Base-by-base conservation (phyloP, 1,140 invertebrate species). In the Drosophila lowei region DNA sequence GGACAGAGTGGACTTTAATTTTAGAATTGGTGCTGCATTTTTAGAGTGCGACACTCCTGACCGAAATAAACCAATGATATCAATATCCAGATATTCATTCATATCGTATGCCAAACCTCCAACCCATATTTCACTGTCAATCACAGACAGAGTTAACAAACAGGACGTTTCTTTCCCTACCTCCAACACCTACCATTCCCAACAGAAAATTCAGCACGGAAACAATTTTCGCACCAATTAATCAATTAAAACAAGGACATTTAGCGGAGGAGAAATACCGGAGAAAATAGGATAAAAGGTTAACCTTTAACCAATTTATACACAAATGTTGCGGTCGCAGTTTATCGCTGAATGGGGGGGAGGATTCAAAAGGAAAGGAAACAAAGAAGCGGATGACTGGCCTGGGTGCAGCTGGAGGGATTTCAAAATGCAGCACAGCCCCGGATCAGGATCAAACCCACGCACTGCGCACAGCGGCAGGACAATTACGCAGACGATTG, bases 401-500 rank as follows among this genome's bases (percentile, higher is more conserved):
- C 58, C 56, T 59, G 41, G 15, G 38, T 66, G 57, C 81, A 86
- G 83, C 81, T 86, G 81, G 77, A 88, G 56, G 49, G 57, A 58
- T 57, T 81, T 75, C 66, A 50, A 75, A 78, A 50, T 61, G 60
- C 67, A 61, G 42, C 42, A 55, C n/a, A 42, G 23, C 41, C 28
- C 56, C 34, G 71, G 61, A 79, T 52, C 52, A 68, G 76, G 59
- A 79, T 70, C 62, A 66, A 65, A 61, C 62, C 65, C 77, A 85
- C 81, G 81, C 79, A 79, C 67, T 73, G 23, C 23, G 23, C 23
- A 25, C 23, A 5, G 15, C 38, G 58, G 66, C 73, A 75, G 73
- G 48, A 79, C 85, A 89, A 89, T 89, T 89, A 89, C 77, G 64
- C 85, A 89, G 85, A 89, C 85, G 85, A 89, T 89, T 89, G 84